phyloP scores from a whole-genome alignment of 2,797 vertebrate genomes.

The Gorsachius magnificus region DNA sequence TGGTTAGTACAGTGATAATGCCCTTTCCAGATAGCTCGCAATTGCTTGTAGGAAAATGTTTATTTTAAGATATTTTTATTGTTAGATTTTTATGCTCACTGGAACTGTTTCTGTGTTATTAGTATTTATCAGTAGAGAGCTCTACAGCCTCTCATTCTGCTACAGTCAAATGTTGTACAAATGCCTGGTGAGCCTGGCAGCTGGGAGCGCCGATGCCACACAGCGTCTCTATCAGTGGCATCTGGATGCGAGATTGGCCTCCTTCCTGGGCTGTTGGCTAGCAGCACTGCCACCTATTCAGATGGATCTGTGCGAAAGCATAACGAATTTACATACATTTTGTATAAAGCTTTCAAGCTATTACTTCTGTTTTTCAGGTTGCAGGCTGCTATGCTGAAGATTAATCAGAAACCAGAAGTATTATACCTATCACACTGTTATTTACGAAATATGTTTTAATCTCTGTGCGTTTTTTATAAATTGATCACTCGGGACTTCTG shows the following conservation, averaged over 20 bases:
- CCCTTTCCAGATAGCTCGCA: not conserved
- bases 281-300: conserved; percentile 69
- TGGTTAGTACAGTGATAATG: not conserved
- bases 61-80: not conserved
- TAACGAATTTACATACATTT: conserved; percentile 69
- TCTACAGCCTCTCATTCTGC: conserved; percentile 57
- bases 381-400: not conserved
- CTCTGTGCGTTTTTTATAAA: not conserved
- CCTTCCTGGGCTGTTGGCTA: conserved; percentile 73
- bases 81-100: not conserved
- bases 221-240: conserved; percentile 66
- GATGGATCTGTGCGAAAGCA: conserved; percentile 65
- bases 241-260: conserved; percentile 76
- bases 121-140: conserved; percentile 20
- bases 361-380: conserved; percentile 17
- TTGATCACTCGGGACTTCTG: not conserved
- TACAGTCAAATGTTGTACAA: conserved; percentile 27
- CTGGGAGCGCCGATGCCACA: conserved; percentile 66
- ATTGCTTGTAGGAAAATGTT: not conserved
- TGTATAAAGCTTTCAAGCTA: conserved; percentile 67
- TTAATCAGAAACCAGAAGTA: not conserved
- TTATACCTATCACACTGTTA: not conserved
- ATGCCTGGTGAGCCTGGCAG: conserved; percentile 64
- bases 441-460: not conserved
- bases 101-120: not conserved